phyloP scores from a whole-genome alignment of 1,140 invertebrate species.

The Drosophila punjabiensis region DNA sequence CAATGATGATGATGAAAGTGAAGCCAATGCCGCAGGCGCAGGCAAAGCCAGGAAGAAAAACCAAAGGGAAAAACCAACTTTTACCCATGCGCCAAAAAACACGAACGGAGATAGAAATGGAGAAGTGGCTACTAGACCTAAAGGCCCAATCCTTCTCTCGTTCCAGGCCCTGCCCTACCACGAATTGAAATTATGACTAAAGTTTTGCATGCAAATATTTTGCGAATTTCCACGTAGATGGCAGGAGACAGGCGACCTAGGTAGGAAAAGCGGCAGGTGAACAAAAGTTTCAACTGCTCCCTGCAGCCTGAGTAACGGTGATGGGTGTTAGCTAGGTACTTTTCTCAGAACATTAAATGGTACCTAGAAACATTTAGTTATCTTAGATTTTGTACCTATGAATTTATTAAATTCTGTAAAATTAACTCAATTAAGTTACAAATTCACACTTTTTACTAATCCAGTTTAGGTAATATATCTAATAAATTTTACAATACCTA shows the following conservation, averaged over 20 bases:
- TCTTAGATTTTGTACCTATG: background rate
- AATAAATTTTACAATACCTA: background rate
- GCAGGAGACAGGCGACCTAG: constrained; percentile 39
- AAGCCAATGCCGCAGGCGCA: constrained; percentile 52
- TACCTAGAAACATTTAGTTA: background rate
- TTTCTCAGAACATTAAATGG: background rate
- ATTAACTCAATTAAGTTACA: background rate
- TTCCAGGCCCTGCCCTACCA: constrained; percentile 8
- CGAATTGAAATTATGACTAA: constrained; percentile 76
- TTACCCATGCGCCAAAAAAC: constrained; percentile 42
- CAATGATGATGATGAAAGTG: constrained; percentile 58
- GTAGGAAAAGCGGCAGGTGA: constrained; percentile 55
- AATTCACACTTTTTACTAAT: background rate
- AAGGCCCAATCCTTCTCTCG: constrained; percentile 11
- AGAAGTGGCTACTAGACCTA: constrained; percentile 41
- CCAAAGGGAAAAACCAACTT: constrained; percentile 46
- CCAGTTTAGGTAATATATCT: background rate
- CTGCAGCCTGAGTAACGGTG: background rate
- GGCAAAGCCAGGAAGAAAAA: constrained; percentile 27
- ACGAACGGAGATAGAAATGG: constrained; percentile 43
- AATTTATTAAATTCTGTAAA: background rate
- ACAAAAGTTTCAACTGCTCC: constrained; percentile 62
- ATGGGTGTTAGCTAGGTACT: constrained; percentile 13
- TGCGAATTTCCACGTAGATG: constrained; percentile 69
- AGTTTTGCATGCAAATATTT: constrained; percentile 83